A percentile compares a stretch with the other conserved stretches of the same genome.
These are phyloP conservation scores for Tenebrosternarchus preto DNA, from an alignment of 2,113 vertebrate species.

Conservation along the genomic window DNA sequence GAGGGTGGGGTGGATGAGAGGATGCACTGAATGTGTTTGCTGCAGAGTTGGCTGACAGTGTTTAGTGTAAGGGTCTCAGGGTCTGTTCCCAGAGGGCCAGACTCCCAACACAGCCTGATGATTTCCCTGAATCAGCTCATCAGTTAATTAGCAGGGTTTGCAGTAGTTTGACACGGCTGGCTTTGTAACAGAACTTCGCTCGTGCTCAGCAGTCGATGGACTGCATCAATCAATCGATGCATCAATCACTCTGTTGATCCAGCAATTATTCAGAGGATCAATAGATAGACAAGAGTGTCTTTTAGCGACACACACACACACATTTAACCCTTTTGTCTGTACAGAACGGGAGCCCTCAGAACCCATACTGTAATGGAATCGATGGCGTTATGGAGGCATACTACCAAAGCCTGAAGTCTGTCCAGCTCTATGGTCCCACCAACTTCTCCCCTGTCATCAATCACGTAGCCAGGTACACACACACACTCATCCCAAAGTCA, in stretches of 20 bases:
- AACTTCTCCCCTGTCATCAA: constrained; percentile 98
- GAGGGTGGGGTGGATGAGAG: too few relatives aligned
- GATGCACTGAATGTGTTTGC: too few relatives aligned
- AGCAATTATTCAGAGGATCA: background rate
- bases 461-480: constrained; percentile 91
- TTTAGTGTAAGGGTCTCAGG: too few relatives aligned
- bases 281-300: background rate
- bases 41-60: too few relatives aligned
- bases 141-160: too few relatives aligned
- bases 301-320: background rate
- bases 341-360: constrained; percentile 96
- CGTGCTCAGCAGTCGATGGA: too few relatives aligned
- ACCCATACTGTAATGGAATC: constrained; percentile 93
- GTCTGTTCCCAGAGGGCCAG: too few relatives aligned
- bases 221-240: too few relatives aligned
- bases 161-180: too few relatives aligned
- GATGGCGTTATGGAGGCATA: constrained; percentile 98
- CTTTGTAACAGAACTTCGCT: too few relatives aligned
- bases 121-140: too few relatives aligned
- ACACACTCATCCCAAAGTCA: background rate
- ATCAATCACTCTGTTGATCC: background rate
- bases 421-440: constrained; percentile 83
- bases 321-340: constrained; percentile 6
- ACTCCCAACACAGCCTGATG: too few relatives aligned
- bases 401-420: constrained; percentile 88